Evolutionary conservation across 2,113 vertebrate species (phyloP).

Genomic region (Emberiza fucata): DNA sequence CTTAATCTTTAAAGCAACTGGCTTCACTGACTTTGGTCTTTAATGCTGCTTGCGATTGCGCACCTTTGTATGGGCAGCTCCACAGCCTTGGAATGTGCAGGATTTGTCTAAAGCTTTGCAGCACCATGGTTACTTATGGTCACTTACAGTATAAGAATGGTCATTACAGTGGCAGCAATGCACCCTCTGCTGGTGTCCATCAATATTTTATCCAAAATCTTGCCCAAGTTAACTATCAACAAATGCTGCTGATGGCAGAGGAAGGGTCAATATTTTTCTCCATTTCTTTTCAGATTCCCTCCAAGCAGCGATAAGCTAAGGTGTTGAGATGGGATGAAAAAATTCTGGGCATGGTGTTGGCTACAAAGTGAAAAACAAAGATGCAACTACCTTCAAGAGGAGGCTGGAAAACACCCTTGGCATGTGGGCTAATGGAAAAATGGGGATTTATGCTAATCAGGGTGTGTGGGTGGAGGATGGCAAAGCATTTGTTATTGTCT

Average conservation of each 20-base stretch:
- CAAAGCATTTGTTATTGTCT: not conserved
- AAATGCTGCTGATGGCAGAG: not conserved
- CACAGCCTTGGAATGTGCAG: not conserved
- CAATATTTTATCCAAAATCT: not conserved
- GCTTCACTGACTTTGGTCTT: not conserved
- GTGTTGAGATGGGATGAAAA: not conserved
- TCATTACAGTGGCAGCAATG: slow-evolving; percentile 35
- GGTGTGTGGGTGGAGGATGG: not conserved
- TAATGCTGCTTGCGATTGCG: not conserved
- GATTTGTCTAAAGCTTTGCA: not conserved
- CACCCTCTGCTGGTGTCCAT: slow-evolving; percentile 66
- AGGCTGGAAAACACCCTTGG: not conserved
- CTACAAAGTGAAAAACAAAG: not conserved
- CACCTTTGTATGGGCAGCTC: not conserved
- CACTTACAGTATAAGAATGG: not conserved
- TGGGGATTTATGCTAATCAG: not conserved
- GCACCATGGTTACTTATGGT: not conserved
- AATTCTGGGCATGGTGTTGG: not conserved
- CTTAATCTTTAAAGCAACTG: not conserved
- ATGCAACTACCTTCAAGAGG: not conserved
- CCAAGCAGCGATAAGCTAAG: not conserved
- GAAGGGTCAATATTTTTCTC: not conserved
- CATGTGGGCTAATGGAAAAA: not conserved
- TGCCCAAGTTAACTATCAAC: not conserved
- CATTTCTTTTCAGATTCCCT: not conserved